A percentile compares a stretch with the other conserved stretches of the same genome.
These are phyloP conservation scores for Macropodus opercularis DNA, from an alignment of 2,797 vertebrate species.

Conservation along the genomic window DNA sequence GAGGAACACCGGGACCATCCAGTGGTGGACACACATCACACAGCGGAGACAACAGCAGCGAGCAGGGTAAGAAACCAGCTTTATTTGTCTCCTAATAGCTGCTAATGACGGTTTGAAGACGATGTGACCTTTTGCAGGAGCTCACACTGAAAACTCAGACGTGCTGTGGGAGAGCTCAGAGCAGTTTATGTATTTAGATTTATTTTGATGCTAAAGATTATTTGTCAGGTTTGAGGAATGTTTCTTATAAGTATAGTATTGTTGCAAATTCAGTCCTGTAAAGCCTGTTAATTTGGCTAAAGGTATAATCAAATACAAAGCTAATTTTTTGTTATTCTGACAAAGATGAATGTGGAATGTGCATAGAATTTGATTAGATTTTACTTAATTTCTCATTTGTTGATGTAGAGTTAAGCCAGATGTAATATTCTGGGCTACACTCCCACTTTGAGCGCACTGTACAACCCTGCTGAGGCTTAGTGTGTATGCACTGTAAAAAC, in stretches of 20 bases:
- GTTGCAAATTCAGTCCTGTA: neutral
- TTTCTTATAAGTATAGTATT: neutral
- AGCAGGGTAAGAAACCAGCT: slow-evolving; percentile 90
- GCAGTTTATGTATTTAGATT: neutral
- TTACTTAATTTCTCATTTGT: neutral
- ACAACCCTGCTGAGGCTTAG: slow-evolving; percentile 14
- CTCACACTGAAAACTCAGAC: slow-evolving; percentile 7
- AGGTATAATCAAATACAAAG: neutral
- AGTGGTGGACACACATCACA: slow-evolving; percentile 98
- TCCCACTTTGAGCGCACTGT: slow-evolving; percentile 46
- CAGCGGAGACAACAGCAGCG: slow-evolving; percentile 99
- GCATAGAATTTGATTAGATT: neutral
- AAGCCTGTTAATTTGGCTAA: neutral
- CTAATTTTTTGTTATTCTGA: neutral
- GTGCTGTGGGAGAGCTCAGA: neutral
- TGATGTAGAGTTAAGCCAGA: neutral
- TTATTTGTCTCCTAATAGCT: neutral
- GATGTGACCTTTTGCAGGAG: neutral
- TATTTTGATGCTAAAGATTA: neutral
- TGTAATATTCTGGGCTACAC: neutral
- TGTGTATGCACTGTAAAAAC: slow-evolving; percentile 15
- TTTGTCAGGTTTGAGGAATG: neutral
- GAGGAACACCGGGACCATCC: slow-evolving; percentile 96
- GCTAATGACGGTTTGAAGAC: too few relatives aligned
- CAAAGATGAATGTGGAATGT: neutral